Evolutionary conservation across 2,797 vertebrate species (phyloP), one percentile per base, ranked within the genome.

Genomic region (Clarias laeviceps): DNA sequence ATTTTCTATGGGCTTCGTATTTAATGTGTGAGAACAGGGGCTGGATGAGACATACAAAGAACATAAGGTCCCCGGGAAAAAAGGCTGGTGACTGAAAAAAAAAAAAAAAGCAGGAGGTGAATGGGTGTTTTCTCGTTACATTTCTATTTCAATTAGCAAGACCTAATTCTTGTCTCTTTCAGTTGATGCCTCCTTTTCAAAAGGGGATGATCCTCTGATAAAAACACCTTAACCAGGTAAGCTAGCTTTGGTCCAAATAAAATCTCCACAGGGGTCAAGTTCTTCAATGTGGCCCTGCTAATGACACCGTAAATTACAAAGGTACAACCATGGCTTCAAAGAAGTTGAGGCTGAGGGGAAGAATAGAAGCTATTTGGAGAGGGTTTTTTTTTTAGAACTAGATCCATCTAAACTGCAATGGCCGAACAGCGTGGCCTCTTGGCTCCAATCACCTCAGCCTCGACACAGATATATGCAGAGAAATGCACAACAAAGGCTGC

Each of bases 401-500:
- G 95, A 95, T 92, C 95, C 95, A 95, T 95, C 95, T 61, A 82
- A 83, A 76, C 70, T 94, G 93, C 95, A 95, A 95, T 95, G 93
- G 86, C 68, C 94, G 96, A 96, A 94, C 97, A 98, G 97, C 96
- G 92, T 96, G 97, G 95, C 94, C 95, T 92, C 95, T 95, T 93
- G 94, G 95, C 95, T 96, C 96, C 96, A 97, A 96, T 96, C 95
- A 95, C 94, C 90, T 84, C 89, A 90, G 94, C 93, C 91, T 95
- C 94, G 96, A 97, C 96, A 96, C 96, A 97, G 94, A 95, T 95
- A 94, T 94, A 96, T 96, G 94, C 95, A 95, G 94, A 94, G 91
- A 96, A 98, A 98, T 98, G 97, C 95, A 97, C 96, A 97, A 99
- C 97, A 99, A 99, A 97, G 97, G 93, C 95, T 94, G 93, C 93